Conservation (phyloP, 92 coral and sea anemone species). For the Palythoa grandis region DNA sequence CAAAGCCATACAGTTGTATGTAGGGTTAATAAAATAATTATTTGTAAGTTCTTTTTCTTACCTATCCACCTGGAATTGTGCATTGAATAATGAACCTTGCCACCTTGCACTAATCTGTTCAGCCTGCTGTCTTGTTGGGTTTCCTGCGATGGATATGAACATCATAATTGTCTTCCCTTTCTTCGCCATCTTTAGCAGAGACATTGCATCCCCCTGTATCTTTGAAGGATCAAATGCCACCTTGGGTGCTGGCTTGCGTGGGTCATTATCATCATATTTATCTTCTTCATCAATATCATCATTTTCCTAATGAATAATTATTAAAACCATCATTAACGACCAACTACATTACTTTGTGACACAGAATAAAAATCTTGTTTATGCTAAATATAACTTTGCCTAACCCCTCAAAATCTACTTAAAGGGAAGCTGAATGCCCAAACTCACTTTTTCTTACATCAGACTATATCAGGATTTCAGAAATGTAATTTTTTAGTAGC, state of each 20-base stretch:
- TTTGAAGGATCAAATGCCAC: conserved; percentile 86
- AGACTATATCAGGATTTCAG: too few relatives aligned
- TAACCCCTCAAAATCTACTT: too few relatives aligned
- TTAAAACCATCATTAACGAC: not conserved
- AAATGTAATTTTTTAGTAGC: too few relatives aligned
- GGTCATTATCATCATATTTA: conserved; percentile 92
- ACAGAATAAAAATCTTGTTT: too few relatives aligned
- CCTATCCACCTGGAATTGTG: conserved; percentile 95
- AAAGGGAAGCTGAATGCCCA: too few relatives aligned
- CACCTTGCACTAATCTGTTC: conserved; percentile 84
- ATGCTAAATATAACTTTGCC: too few relatives aligned
- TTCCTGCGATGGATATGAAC: conserved; percentile 82
- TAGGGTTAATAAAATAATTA: not conserved
- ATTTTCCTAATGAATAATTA: conserved; percentile 64
- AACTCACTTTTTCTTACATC: too few relatives aligned
- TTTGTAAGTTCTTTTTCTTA: not conserved
- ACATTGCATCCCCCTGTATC: conserved; percentile 83
- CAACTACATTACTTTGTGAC: too few relatives aligned
- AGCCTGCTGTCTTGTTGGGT: conserved; percentile 73
- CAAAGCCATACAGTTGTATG: too few relatives aligned
- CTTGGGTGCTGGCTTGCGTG: conserved; percentile 81
- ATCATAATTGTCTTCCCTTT: conserved; percentile 92
- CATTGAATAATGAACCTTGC: conserved; percentile 93
- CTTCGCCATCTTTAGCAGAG: conserved; percentile 79
- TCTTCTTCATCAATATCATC: conserved; percentile 90